Conservation (phyloP, 2,888 invertebrate species). For the Orthonevra nobilis region DNA sequence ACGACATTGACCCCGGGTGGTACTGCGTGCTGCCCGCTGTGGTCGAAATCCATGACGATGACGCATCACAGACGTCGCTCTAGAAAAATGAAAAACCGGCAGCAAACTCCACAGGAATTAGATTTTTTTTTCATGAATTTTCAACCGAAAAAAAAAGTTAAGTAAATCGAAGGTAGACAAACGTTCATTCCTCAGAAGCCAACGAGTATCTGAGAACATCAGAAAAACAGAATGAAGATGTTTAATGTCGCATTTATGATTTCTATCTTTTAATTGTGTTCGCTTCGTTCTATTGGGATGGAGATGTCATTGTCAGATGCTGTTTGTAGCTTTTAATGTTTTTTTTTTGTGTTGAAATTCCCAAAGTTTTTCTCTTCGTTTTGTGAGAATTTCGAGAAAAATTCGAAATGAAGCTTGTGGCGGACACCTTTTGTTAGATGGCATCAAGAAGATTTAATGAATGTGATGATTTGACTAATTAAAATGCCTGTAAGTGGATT, state of each 20-base stretch:
- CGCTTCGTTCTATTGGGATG: constrained; percentile 5
- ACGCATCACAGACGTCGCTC: too few relatives aligned
- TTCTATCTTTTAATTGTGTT: constrained; percentile 36
- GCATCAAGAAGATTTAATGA: constrained; percentile 3
- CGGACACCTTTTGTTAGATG: constrained; percentile 3
- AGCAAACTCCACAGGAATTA: neutral
- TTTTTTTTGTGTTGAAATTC: neutral
- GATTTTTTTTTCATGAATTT: too few relatives aligned
- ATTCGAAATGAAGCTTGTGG: too few relatives aligned
- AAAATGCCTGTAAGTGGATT: constrained; percentile 10
- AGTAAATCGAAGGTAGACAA: too few relatives aligned
- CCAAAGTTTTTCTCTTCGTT: neutral
- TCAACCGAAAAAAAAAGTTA: too few relatives aligned
- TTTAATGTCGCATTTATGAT: constrained; percentile 25
- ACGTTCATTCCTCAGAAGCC: too few relatives aligned
- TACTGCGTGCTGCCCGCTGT: neutral
- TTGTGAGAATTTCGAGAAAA: too few relatives aligned
- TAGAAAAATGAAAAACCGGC: neutral
- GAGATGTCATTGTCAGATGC: constrained; percentile 9
- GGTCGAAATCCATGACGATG: too few relatives aligned
- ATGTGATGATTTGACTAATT: constrained; percentile 1
- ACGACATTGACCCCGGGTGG: constrained; percentile 53
- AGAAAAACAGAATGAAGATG: neutral
- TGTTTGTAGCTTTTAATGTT: neutral
- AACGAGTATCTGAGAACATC: neutral